A percentile compares a stretch with the other conserved stretches of the same genome.
phyloP scores from a whole-genome alignment of 2,888 invertebrate genomes.

The Chymomyza amoena region DNA sequence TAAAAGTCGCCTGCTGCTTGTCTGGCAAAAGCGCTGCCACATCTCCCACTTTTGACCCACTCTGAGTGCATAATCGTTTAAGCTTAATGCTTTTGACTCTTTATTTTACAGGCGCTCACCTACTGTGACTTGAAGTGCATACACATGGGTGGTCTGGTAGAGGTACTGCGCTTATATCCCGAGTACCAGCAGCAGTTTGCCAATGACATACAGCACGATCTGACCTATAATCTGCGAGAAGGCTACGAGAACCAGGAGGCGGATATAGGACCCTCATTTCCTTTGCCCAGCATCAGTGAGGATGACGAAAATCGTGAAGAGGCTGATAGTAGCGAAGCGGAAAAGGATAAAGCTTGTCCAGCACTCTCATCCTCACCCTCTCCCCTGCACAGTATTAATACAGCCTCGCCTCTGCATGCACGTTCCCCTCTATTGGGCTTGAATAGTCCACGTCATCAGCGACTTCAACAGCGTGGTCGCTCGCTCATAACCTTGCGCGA shows the following conservation, averaged over 20 bases:
- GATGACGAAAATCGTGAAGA: slow-evolving; percentile 95
- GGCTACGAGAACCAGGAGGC: slow-evolving; percentile 91
- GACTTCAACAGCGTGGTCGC: slow-evolving; percentile 79
- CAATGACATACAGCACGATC: slow-evolving; percentile 95
- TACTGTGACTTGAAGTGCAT: slow-evolving; percentile 98
- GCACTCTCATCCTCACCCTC: slow-evolving; percentile 80
- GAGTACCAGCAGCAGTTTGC: slow-evolving; percentile 97
- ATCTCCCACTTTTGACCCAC: neutral
- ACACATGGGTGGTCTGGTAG: slow-evolving; percentile 92
- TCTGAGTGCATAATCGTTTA: slow-evolving; percentile 49
- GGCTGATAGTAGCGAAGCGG: slow-evolving; percentile 92
- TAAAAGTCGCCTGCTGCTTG: slow-evolving; percentile 23
- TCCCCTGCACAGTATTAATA: slow-evolving; percentile 74
- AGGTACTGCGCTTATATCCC: slow-evolving; percentile 92
- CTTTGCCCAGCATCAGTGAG: slow-evolving; percentile 95
- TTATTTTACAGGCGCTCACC: slow-evolving; percentile 86
- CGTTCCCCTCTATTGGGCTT: slow-evolving; percentile 73
- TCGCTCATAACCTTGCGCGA: slow-evolving; percentile 81
- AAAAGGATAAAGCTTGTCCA: slow-evolving; percentile 90
- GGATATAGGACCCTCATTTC: slow-evolving; percentile 79
- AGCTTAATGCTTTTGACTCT: slow-evolving; percentile 31
- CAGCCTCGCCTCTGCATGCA: slow-evolving; percentile 59
- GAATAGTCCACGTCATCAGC: slow-evolving; percentile 72
- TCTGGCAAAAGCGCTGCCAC: slow-evolving; percentile 1
- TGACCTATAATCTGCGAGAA: slow-evolving; percentile 95